phyloP scores from a whole-genome alignment of 2,888 invertebrate genomes.

The Napeogenes inachia region DNA sequence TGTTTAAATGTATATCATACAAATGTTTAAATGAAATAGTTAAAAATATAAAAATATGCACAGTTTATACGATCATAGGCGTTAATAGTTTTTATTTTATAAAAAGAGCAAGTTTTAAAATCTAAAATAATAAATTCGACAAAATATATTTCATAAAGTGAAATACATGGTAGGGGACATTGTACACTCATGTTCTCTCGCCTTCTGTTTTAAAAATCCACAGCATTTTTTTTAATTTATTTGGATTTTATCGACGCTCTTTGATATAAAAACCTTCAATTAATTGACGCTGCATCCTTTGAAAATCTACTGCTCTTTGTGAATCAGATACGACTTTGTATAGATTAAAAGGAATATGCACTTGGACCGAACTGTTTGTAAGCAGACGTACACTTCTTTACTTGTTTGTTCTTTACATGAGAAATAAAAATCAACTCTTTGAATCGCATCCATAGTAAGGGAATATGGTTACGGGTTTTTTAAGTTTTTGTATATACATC shows the following conservation, averaged over 20 bases:
- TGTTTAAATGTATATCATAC: no score
- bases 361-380: conserved; percentile 18
- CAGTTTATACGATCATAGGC: no score
- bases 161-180: conserved; percentile 8
- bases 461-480: background rate
- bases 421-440: background rate
- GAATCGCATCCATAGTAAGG: background rate
- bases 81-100: background rate
- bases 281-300: conserved; percentile 29
- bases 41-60: no score
- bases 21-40: no score
- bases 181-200: conserved; percentile 10
- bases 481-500: no score
- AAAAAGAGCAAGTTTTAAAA: background rate
- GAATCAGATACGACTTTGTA: conserved; percentile 2
- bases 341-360: conserved; percentile 23
- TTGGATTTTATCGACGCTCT: conserved; percentile 31
- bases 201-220: conserved; percentile 13
- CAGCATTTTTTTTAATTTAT: conserved; percentile 28
- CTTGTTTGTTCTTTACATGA: background rate
- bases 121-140: background rate
- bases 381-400: conserved; percentile 18
- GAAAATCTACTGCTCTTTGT: conserved; percentile 12
- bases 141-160: background rate
- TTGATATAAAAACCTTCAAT: conserved; percentile 33